Evolutionary conservation across 2,113 vertebrate genomes (phyloP).

Genomic region (Gobius niger): DNA sequence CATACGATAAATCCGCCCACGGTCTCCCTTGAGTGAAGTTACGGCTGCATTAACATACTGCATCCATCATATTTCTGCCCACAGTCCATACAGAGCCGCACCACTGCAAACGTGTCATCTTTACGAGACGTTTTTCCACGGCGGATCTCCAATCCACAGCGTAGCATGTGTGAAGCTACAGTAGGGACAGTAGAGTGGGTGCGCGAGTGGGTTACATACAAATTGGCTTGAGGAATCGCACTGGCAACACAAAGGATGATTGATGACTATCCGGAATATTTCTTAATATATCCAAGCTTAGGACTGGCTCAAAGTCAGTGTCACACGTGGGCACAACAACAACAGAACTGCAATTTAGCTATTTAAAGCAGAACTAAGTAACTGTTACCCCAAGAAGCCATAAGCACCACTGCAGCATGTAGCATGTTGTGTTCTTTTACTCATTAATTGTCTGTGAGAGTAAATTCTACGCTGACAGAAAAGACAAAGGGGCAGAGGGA

Average conservation of each 20-base stretch:
- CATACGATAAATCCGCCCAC: conserved; percentile 49
- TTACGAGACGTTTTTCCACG: conserved; percentile 8
- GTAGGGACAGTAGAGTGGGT: conserved; percentile 18
- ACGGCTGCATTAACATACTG: conserved; percentile 30
- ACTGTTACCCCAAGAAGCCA: no score
- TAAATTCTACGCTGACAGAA: no score
- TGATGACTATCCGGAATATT: not conserved
- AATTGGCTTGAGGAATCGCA: not conserved
- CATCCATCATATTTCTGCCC: conserved; percentile 20
- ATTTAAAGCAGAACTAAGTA: no score
- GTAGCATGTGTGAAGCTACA: conserved; percentile 26
- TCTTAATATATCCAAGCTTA: not conserved
- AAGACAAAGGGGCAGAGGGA: no score
- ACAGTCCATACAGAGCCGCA: not conserved
- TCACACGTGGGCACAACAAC: no score
- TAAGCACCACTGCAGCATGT: no score
- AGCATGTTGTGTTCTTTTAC: no score
- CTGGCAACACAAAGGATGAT: not conserved
- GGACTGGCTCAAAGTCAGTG: not conserved
- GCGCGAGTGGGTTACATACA: conserved; percentile 3
- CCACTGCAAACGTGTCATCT: conserved; percentile 15
- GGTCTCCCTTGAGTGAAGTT: conserved; percentile 22
- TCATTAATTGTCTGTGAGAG: no score
- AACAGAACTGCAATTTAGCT: no score
- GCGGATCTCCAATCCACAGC: not conserved